Conservation (phyloP, 2,797 vertebrate genomes). For the Echiichthys vipera region DNA sequence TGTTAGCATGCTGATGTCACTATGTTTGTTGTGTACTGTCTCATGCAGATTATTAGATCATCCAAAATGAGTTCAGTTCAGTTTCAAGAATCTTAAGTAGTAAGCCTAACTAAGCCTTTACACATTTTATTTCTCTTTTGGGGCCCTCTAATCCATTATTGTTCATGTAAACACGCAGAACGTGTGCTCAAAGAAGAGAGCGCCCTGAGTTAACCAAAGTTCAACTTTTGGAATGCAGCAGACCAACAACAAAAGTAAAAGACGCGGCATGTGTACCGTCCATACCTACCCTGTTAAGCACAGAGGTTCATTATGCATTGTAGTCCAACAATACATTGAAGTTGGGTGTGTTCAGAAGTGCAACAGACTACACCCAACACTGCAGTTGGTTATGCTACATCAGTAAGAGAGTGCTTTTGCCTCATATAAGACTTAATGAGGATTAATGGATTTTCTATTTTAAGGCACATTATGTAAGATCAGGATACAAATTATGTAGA, state of each 20-base stretch:
- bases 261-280: too few relatives aligned
- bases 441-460: too few relatives aligned
- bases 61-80: neutral
- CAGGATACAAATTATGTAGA: neutral
- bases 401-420: neutral
- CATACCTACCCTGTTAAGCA: neutral
- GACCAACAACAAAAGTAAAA: too few relatives aligned
- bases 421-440: neutral
- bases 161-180: too few relatives aligned
- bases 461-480: neutral
- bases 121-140: too few relatives aligned
- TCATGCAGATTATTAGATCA: neutral
- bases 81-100: neutral
- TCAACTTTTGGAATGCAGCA: too few relatives aligned
- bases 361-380: neutral
- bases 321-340: neutral
- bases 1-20: neutral
- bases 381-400: neutral
- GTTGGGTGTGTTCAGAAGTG: neutral
- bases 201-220: too few relatives aligned
- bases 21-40: neutral
- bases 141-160: too few relatives aligned
- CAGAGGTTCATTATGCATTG: too few relatives aligned
- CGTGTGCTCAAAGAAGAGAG: too few relatives aligned
- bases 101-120: too few relatives aligned